phyloP scores from a whole-genome alignment of 1,140 invertebrate genomes.

The Ceratina japonica region DNA sequence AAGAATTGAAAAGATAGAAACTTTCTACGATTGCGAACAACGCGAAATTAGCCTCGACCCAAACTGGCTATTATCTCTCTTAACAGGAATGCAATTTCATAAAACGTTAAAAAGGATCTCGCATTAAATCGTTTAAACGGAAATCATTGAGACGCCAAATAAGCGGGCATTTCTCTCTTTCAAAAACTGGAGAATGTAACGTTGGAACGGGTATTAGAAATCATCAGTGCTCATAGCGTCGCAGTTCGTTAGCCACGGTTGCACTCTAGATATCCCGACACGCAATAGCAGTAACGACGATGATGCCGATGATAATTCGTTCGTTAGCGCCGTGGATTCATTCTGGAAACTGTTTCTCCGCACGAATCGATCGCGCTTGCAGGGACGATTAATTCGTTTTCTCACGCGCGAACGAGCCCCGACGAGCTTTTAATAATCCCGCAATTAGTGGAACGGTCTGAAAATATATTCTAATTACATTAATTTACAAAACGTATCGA shows the following conservation, averaged over 20 bases:
- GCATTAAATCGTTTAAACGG: background rate
- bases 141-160: background rate
- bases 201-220: conserved; percentile 56
- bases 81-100: background rate
- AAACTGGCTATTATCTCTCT: background rate
- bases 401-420: background rate
- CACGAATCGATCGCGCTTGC: background rate
- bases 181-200: too few relatives aligned
- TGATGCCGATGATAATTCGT: conserved; percentile 16
- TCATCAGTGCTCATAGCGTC: conserved; percentile 43
- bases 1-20: too few relatives aligned
- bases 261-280: conserved; percentile 67
- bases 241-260: conserved; percentile 67
- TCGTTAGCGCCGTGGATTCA: background rate
- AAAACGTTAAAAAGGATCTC: background rate
- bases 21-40: background rate
- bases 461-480: too few relatives aligned
- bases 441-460: too few relatives aligned
- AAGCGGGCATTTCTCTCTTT: too few relatives aligned
- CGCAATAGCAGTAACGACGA: conserved; percentile 29
- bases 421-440: too few relatives aligned
- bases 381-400: background rate
- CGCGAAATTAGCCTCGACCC: background rate
- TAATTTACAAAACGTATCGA: too few relatives aligned
- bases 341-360: background rate